Conservation (phyloP, 2,888 invertebrate genomes). For the Papilio protenor region DNA sequence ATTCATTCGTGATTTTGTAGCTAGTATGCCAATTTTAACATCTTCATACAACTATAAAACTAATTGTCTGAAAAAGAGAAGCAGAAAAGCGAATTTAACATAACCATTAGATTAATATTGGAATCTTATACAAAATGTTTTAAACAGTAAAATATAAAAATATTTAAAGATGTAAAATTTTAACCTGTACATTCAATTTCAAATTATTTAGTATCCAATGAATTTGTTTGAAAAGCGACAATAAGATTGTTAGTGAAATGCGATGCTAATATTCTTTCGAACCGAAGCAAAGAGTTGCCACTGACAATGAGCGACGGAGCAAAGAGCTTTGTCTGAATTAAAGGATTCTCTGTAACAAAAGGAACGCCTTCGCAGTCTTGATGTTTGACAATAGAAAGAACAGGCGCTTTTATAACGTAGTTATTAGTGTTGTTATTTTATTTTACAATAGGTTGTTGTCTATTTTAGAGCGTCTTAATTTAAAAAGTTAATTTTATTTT, state of each 20-base stretch:
- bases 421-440: background rate
- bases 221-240: background rate
- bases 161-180: no score
- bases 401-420: background rate
- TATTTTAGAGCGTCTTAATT: no score
- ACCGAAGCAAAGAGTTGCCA: constrained; percentile 1
- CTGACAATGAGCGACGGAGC: constrained; percentile 7
- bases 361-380: constrained; percentile 43
- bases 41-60: background rate
- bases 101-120: no score
- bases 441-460: background rate
- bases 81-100: no score
- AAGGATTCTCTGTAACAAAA: constrained; percentile 2
- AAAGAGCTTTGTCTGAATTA: constrained; percentile 3
- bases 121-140: no score
- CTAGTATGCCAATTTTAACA: constrained; percentile 39
- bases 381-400: constrained; percentile 16
- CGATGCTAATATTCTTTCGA: constrained; percentile 6
- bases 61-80: no score
- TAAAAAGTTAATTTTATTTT: constrained; percentile 24
- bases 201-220: background rate
- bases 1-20: constrained; percentile 42
- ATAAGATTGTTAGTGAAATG: constrained; percentile 9
- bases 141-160: no score
- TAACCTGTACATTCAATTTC: background rate